Percentiles rank a stretch among this genome's conserved stretches.
Evolutionary conservation across 2,113 vertebrate species (phyloP).

Genomic region (Heteronetta atricapilla): DNA sequence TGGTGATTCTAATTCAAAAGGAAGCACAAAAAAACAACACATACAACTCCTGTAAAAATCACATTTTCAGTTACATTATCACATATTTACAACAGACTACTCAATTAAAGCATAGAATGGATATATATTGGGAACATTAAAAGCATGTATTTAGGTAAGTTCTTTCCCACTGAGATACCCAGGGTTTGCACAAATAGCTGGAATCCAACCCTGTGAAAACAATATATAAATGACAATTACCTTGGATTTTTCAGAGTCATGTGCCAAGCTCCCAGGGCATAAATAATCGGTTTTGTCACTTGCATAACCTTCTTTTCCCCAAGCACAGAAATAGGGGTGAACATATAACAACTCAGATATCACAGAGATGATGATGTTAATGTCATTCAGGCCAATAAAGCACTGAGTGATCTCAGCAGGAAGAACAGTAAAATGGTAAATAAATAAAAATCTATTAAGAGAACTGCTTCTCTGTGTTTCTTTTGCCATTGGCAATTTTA

Average conservation of each 20-base stretch:
- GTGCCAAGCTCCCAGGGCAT: neutral
- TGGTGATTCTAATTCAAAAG: neutral
- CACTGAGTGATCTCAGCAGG: constrained; percentile 21
- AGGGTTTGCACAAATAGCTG: neutral
- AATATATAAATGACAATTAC: neutral
- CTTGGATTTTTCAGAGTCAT: neutral
- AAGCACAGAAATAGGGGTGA: neutral
- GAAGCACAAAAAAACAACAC: neutral
- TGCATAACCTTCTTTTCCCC: neutral
- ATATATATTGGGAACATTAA: neutral
- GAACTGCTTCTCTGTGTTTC: neutral
- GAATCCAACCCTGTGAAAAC: neutral
- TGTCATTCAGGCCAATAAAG: constrained; percentile 1
- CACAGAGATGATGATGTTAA: neutral
- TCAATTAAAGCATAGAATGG: neutral
- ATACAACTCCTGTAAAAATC: neutral
- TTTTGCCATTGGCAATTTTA: neutral
- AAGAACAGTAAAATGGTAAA: constrained; percentile 21
- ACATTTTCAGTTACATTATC: neutral
- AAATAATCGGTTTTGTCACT: neutral
- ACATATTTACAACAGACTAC: neutral
- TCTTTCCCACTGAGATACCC: neutral
- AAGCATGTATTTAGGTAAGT: neutral
- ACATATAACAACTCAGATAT: neutral
- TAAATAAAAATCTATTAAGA: constrained; percentile 2